Conservation (phyloP, 2,113 vertebrate species). For the Limnothrissa miodon region DNA sequence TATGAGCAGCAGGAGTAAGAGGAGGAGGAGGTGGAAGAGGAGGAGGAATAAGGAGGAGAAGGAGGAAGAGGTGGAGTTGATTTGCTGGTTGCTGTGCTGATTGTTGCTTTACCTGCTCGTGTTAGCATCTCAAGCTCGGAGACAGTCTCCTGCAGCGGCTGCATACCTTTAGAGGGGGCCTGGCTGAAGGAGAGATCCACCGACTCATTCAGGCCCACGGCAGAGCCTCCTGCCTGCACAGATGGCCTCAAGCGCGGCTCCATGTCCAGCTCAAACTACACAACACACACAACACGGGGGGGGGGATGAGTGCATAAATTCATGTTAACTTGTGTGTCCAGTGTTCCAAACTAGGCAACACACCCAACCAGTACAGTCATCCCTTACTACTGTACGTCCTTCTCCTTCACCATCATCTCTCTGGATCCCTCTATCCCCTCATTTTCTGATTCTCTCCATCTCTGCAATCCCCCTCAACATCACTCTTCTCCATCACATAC, state of each 20-base stretch:
- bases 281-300: not conserved
- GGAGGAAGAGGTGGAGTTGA: constrained; percentile 27
- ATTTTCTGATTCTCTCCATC: too few species aligned
- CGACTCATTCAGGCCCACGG: constrained; percentile 75
- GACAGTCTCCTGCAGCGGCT: constrained; percentile 72
- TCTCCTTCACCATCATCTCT: not conserved
- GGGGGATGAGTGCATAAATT: not conserved
- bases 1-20: not conserved
- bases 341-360: constrained; percentile 42
- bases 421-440: too few species aligned
- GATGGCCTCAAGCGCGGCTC: constrained; percentile 86
- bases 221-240: constrained; percentile 58
- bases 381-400: not conserved
- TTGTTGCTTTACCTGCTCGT: constrained; percentile 70
- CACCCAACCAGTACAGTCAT: constrained; percentile 59
- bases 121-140: constrained; percentile 77
- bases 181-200: constrained; percentile 87
- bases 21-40: not conserved
- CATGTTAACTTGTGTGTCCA: too few species aligned
- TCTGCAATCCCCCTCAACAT: not conserved
- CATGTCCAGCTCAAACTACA: constrained; percentile 92
- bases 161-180: constrained; percentile 85
- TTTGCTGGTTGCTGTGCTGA: not conserved
- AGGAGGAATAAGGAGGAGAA: constrained; percentile 25
- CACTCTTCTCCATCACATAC: too few species aligned